phyloP scores from a whole-genome alignment of 2,797 vertebrate species.

The Caiman crocodilus region DNA sequence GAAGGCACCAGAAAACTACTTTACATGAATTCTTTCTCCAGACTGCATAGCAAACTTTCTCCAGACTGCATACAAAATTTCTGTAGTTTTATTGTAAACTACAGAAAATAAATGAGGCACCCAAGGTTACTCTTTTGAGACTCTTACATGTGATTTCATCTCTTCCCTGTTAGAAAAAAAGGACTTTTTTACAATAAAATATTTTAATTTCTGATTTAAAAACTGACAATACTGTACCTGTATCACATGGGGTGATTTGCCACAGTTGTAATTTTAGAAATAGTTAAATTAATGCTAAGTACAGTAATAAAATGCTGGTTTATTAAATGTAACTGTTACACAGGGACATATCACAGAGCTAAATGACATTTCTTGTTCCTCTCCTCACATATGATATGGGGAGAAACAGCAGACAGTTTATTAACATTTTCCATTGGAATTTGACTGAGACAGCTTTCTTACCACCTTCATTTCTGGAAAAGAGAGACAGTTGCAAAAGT shows the following conservation, averaged over 20 bases:
- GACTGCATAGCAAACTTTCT: neutral
- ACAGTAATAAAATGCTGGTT: neutral
- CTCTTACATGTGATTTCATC: neutral
- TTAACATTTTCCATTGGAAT: neutral
- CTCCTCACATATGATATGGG: neutral
- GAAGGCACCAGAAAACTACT: neutral
- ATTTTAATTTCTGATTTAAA: neutral
- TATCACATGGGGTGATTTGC: constrained; percentile 3
- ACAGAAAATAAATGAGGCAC: neutral
- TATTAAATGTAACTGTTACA: neutral
- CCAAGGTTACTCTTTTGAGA: neutral
- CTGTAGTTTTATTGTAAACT: neutral
- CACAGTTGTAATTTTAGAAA: neutral
- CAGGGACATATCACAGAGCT: fast-evolving
- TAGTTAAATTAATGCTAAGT: neutral
- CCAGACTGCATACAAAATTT: neutral
- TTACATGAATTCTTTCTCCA: neutral
- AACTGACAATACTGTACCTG: neutral
- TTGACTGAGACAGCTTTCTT: neutral
- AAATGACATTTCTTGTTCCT: neutral
- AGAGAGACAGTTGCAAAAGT: constrained; percentile 8
- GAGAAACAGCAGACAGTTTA: neutral
- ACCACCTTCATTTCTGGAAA: constrained; percentile 15
- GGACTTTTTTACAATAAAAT: neutral
- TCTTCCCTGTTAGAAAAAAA: neutral